These are phyloP conservation scores for Pogonomyrmex barbatus DNA, from an alignment of 1,140 invertebrate genomes.

Conservation along the genomic window DNA sequence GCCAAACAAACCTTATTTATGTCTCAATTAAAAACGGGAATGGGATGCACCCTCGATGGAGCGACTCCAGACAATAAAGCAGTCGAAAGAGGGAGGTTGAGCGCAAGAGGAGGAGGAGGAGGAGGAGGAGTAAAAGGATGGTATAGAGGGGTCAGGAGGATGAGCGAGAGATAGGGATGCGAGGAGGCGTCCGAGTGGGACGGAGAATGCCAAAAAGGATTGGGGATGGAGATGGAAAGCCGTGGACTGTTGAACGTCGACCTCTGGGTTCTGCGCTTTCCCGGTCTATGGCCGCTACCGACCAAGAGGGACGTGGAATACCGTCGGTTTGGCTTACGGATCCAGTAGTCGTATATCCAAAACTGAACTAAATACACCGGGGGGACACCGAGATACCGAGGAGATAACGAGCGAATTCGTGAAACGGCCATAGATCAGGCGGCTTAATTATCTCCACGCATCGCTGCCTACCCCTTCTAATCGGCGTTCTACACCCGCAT, in stretches of 20 bases:
- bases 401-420: slow-evolving; percentile 87
- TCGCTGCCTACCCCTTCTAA: slow-evolving; percentile 80
- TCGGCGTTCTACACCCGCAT: slow-evolving; percentile 68
- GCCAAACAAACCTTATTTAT: slow-evolving; percentile 87
- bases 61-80: slow-evolving; percentile 86
- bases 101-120: slow-evolving; percentile 42
- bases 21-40: slow-evolving; percentile 87
- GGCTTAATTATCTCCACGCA: slow-evolving; percentile 86
- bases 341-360: slow-evolving; percentile 82
- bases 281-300: slow-evolving; percentile 64
- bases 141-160: slow-evolving; percentile 57
- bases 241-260: slow-evolving; percentile 85
- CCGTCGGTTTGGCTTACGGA: slow-evolving; percentile 78
- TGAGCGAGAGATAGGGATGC: slow-evolving; percentile 67
- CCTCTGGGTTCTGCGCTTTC: slow-evolving; percentile 84
- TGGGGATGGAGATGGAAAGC: slow-evolving; percentile 82
- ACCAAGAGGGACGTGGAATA: slow-evolving; percentile 67
- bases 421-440: slow-evolving; percentile 85
- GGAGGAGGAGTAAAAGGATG: slow-evolving; percentile 53
- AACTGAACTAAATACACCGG: slow-evolving; percentile 84
- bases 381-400: slow-evolving; percentile 79
- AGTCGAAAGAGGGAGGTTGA: slow-evolving; percentile 79
- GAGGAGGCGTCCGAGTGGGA: slow-evolving; percentile 53
- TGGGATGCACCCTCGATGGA: slow-evolving; percentile 86
- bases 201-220: slow-evolving; percentile 67